Percentiles rank a stretch among this genome's conserved stretches.
Evolutionary conservation across 2,797 vertebrate genomes (phyloP).

Genomic region (Pangasius sanitwongsei): DNA sequence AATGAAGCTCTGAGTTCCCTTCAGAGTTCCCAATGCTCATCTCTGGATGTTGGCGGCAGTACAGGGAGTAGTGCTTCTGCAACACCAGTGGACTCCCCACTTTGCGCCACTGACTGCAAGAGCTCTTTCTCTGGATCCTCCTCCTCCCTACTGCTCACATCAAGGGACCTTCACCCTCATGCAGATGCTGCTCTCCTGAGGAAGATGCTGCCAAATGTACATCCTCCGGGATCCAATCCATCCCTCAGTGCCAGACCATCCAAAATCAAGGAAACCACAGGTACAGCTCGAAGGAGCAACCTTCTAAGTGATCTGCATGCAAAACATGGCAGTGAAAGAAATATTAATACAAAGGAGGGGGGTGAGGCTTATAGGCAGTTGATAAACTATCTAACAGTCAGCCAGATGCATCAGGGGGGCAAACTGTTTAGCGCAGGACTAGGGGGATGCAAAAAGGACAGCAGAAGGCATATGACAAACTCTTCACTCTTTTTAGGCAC

Average conservation of each 20-base stretch:
- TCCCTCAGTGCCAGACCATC: constrained; percentile 80
- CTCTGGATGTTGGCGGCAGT: constrained; percentile 92
- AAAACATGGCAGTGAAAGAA: constrained; percentile 70
- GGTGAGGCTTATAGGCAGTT: constrained; percentile 76
- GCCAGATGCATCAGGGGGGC: constrained; percentile 79
- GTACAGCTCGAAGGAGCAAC: constrained; percentile 78
- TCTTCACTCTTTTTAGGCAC: constrained; percentile 75
- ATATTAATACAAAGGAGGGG: constrained; percentile 72
- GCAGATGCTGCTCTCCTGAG: constrained; percentile 86
- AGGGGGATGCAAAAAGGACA: constrained; percentile 75
- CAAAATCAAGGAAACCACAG: constrained; percentile 94
- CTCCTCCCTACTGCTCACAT: constrained; percentile 71
- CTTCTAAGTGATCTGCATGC: constrained; percentile 71
- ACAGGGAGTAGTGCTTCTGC: constrained; percentile 89
- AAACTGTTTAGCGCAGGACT: constrained; percentile 74
- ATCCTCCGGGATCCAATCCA: constrained; percentile 81
- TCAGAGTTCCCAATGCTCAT: constrained; percentile 95
- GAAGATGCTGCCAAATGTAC: constrained; percentile 88
- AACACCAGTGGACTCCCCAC: constrained; percentile 92
- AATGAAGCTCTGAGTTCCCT: constrained; percentile 90
- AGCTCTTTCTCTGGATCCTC: constrained; percentile 84
- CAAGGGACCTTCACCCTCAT: constrained; percentile 88
- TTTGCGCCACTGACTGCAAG: constrained; percentile 85
- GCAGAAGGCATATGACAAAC: constrained; percentile 72
- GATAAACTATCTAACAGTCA: constrained; percentile 78